Percentiles rank a stretch among this genome's conserved stretches.
These are phyloP conservation scores for Thaleichthys pacificus DNA, from an alignment of 2,797 vertebrate species.

Conservation along the genomic window DNA sequence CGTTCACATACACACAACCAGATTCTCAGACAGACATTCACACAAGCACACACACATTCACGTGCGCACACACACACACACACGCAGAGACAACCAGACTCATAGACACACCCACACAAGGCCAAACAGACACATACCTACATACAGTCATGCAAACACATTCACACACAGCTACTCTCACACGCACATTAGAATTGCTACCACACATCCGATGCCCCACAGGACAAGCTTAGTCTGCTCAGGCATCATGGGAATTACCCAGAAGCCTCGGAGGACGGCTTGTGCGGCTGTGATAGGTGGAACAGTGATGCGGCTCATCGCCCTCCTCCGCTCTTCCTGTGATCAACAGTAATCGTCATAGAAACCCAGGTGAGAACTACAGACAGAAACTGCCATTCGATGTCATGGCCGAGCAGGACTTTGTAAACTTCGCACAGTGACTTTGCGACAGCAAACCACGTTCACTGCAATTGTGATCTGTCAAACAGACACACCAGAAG, in stretches of 20 bases:
- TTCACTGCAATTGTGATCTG: no score
- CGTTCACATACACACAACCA: no score
- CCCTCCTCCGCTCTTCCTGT: neutral
- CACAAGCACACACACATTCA: no score
- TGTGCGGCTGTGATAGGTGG: constrained; percentile 11
- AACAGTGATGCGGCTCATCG: constrained; percentile 16
- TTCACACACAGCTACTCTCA: neutral
- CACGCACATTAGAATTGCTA: constrained; percentile 33
- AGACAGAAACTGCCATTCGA: no score
- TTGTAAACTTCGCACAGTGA: no score
- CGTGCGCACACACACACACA: constrained; percentile 8
- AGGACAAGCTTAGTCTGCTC: constrained; percentile 26
- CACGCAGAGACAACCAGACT: constrained; percentile 3
- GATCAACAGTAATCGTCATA: no score
- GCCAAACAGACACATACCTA: constrained; percentile 2
- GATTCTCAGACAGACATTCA: no score
- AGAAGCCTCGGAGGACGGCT: constrained; percentile 2
- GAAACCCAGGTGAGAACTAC: no score
- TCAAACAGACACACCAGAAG: neutral
- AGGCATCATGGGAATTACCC: constrained; percentile 23
- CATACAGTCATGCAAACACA: constrained; percentile 22
- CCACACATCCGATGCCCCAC: constrained; percentile 14
- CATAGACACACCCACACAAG: no score
- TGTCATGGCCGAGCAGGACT: no score
- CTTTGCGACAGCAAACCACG: no score